phyloP scores from a whole-genome alignment of 2,113 vertebrate genomes.

The Gasterosteus nipponicus region DNA sequence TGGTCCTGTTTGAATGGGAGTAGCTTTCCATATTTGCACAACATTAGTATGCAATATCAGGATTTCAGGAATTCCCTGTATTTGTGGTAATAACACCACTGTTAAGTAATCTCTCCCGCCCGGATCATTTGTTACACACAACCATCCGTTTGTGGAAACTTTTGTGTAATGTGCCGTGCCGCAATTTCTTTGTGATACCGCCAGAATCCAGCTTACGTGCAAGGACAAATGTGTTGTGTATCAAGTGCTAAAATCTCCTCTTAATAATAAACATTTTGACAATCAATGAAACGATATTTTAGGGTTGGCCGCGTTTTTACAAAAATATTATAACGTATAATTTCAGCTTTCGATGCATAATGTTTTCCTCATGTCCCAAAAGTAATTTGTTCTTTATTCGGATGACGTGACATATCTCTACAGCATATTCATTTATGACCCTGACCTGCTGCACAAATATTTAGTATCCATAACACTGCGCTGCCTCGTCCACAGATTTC shows the following conservation, averaged over 20 bases:
- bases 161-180: no score
- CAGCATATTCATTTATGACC: slow-evolving; percentile 25
- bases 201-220: no score
- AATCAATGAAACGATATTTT: no score
- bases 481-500: slow-evolving; percentile 67
- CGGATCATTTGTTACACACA: background rate
- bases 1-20: background rate
- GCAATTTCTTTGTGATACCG: no score
- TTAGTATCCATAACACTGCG: slow-evolving; percentile 34
- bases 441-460: slow-evolving; percentile 36
- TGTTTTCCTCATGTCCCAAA: background rate
- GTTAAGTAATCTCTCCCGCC: background rate
- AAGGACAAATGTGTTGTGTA: background rate
- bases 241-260: background rate
- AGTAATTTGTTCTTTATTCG: slow-evolving; percentile 1
- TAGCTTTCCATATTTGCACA: background rate
- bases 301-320: no score
- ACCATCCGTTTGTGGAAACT: background rate
- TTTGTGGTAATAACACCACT: background rate
- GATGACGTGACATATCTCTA: slow-evolving; percentile 8
- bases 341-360: background rate
- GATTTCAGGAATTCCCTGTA: background rate
- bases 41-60: background rate
- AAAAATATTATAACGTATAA: background rate
- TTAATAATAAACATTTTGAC: background rate